Evolutionary conservation across 1,140 invertebrate species (phyloP), one percentile per base, ranked within the genome.

Genomic region (Anadara kagoshimensis): DNA sequence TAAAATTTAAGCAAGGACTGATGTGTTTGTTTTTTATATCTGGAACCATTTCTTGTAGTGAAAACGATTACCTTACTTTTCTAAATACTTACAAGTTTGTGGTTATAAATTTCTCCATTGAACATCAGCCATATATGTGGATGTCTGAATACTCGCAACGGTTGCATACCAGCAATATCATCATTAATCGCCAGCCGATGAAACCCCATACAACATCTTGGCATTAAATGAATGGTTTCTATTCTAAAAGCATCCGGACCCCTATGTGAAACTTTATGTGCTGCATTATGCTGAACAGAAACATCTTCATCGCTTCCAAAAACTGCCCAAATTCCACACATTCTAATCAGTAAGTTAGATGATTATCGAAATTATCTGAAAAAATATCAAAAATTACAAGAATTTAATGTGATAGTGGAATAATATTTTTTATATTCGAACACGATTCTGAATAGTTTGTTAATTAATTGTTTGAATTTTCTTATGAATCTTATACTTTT

Each of bases 241-340:
- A 89, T 82, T 4, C 87, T 70, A 79, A 88, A 86, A 57, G 80
- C 78, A 89, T 96, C 95, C 0, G 95, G 95, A 0, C 95, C 95
- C 70, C 95, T 90, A 84, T 96, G 94, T 11, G 88, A 86, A 73
- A 95, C 94, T 83, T 92, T 92, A 67, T 81, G 73, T 36, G 74
- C 81, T 61, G 74, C 63, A 24, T 76, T 47, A 53, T 78, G 85
- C 73, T 88, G 84, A 49, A 82, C 63, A 0, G 84, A 78, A 86
- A 47, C 89, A 87, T 79, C 84, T 11, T 85, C 82, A 14, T 93
- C 90, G 51, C 93, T 86, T 20, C 94, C 94, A 89, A 96, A 95
- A 58, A 95, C 87, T 54, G 94, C 94, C 95, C 95, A 96, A 88
- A 96, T 95, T 79, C 95, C 95, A 88, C 95, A 96, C 95, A 96